A percentile compares a stretch with the other conserved stretches of the same genome.
phyloP scores from a whole-genome alignment of 2,888 invertebrate species.

The Eudemis profundana region DNA sequence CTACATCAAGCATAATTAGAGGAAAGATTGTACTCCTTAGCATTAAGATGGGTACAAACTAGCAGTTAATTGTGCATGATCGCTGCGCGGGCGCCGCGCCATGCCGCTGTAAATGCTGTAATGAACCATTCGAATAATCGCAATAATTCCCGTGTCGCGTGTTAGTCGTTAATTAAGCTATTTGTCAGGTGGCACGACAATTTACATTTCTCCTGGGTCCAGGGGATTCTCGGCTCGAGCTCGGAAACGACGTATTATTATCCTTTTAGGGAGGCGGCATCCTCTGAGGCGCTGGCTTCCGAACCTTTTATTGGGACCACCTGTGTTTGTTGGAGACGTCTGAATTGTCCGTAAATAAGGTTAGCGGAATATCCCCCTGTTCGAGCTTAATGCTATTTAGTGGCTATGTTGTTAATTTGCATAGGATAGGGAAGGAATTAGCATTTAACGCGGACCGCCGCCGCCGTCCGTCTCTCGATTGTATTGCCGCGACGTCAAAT shows the following conservation, averaged over 20 bases:
- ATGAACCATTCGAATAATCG: slow-evolving; percentile 70
- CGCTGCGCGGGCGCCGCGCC: slow-evolving; percentile 48
- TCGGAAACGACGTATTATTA: slow-evolving; percentile 83
- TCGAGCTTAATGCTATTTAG: slow-evolving; percentile 77
- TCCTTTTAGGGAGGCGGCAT: slow-evolving; percentile 85
- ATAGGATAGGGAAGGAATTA: slow-evolving; percentile 73
- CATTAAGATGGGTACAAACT: slow-evolving; percentile 54
- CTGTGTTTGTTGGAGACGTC: slow-evolving; percentile 81
- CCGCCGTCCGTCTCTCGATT: slow-evolving; percentile 58
- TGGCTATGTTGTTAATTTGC: slow-evolving; percentile 75
- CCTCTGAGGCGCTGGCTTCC: slow-evolving; percentile 70
- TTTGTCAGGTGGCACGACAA: slow-evolving; percentile 80
- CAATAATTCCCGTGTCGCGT: slow-evolving; percentile 75
- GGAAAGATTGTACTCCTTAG: slow-evolving; percentile 58
- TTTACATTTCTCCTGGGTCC: slow-evolving; percentile 81
- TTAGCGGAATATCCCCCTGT: slow-evolving; percentile 77
- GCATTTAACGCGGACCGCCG: slow-evolving; percentile 73
- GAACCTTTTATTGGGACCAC: slow-evolving; percentile 84
- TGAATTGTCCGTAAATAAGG: slow-evolving; percentile 85
- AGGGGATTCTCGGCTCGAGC: slow-evolving; percentile 68
- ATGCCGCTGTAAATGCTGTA: slow-evolving; percentile 53
- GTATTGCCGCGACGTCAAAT: slow-evolving; percentile 58
- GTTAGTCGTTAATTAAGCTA: slow-evolving; percentile 84
- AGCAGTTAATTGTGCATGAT: slow-evolving; percentile 56
- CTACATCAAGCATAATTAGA: slow-evolving; percentile 54